Evolutionary conservation across 2,888 invertebrate genomes (phyloP), one percentile per base, ranked within the genome.

Genomic region (Portevinia maculata): DNA sequence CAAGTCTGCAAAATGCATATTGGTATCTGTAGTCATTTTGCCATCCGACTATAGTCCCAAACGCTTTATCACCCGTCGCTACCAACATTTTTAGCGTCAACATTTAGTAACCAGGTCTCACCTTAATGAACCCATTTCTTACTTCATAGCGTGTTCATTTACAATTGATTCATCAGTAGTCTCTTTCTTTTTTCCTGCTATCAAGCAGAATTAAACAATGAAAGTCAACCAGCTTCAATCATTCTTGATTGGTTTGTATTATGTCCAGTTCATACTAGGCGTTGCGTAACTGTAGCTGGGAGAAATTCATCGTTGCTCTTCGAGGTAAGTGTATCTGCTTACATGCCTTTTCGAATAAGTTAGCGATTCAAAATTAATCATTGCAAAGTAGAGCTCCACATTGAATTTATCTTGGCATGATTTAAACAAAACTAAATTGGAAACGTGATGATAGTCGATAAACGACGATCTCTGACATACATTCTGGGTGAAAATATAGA

Each of bases 181-280:
- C 21, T 28, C 24, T 37, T 52, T 32, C 59, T 50, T 32, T 30
- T 67, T 52, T 64, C 48, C 21, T 13, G 3, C 46, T 28, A 9
- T 28, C 74, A 67, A 65, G 69, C 32, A 9, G 46, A 69, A 76
- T 69, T 69, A 60, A 76, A 48, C 69, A 48, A 76, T 69, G 55
- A 69, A 55, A 41, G 62, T 76, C 76, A 76, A 76, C 76, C 55
- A 69, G 62, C 32, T 62, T 24, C 69, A 76, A 76, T 76, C 60
- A 76, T 53, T 62, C 62, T 62, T 76, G 76, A 76, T 76, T 69
- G 76, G 55, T 60, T 69, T 41, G 64, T 17, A 74, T n/a, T 50
- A 65, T 50, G 24, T 28, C 57, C n/a, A 55, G 55, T 37, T 53
- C 37, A 41, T 60, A 44, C 46, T 44, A 19, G 17, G 15, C 1